Percentiles rank a stretch among this genome's conserved stretches.
Conservation (phyloP, 2,797 vertebrate genomes). For the Aphelocoma californica region DNA sequence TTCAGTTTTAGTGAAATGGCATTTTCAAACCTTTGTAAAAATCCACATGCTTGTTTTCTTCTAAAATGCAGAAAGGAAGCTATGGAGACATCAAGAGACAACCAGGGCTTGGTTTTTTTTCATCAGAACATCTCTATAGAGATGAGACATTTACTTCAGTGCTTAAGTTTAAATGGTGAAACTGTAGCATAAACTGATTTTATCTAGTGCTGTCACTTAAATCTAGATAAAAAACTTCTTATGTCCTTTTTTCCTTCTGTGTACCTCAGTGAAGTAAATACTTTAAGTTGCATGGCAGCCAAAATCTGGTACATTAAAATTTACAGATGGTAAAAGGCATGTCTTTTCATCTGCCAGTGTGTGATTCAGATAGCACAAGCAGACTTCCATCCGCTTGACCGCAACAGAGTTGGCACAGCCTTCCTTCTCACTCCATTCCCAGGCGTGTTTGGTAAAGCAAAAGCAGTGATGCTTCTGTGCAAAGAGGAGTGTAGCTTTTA, state of each 20-base stretch:
- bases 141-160: neutral
- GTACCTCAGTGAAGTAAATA: slow-evolving; percentile 27
- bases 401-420: slow-evolving; percentile 30
- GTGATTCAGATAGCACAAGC: slow-evolving; percentile 61
- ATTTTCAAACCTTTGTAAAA: neutral
- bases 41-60: neutral
- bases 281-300: slow-evolving; percentile 39
- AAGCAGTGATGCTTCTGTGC: neutral
- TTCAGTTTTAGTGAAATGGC: neutral
- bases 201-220: neutral
- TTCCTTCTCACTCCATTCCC: neutral
- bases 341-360: slow-evolving; percentile 57
- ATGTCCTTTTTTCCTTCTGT: neutral
- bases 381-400: slow-evolving; percentile 62
- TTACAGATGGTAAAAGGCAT: slow-evolving; percentile 63
- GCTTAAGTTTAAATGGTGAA: neutral
- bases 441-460: neutral
- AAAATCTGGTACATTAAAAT: slow-evolving; percentile 48
- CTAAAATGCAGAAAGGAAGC: neutral
- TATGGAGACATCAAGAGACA: neutral
- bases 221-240: neutral
- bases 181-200: neutral
- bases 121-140: neutral
- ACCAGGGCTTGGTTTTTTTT: neutral
- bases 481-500: neutral